phyloP scores from a whole-genome alignment of 2,797 vertebrate genomes.

The Peromyscus eremicus region DNA sequence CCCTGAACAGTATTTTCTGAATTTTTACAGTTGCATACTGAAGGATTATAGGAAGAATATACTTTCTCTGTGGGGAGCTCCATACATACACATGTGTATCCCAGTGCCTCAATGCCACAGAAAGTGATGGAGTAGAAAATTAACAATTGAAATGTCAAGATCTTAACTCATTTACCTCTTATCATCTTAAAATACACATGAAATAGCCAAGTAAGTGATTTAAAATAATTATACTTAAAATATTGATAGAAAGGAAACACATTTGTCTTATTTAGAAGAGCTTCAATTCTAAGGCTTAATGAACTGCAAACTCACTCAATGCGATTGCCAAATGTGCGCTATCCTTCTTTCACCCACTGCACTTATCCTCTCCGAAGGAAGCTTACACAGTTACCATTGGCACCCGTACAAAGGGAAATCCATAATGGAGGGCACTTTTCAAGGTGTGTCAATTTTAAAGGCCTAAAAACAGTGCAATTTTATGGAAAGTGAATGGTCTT shows the following conservation, averaged over 20 bases:
- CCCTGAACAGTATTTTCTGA: not conserved
- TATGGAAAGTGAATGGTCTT: constrained; percentile 79
- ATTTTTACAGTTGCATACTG: not conserved
- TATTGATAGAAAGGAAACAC: constrained; percentile 66
- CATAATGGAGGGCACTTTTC: constrained; percentile 73
- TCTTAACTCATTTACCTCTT: constrained; percentile 56
- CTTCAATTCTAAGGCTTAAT: constrained; percentile 78
- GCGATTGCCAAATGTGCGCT: constrained; percentile 68
- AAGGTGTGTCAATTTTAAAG: constrained; percentile 77
- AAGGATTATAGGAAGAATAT: not conserved
- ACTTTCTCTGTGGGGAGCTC: not conserved
- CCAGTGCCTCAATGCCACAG: not conserved
- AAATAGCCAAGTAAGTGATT: constrained; percentile 72
- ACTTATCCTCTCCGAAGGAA: constrained; percentile 63
- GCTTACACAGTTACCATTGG: constrained; percentile 67
- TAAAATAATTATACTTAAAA: constrained; percentile 72
- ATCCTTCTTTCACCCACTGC: constrained; percentile 48
- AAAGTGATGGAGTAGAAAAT: not conserved
- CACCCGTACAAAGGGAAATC: constrained; percentile 75
- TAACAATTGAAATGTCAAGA: constrained; percentile 46
- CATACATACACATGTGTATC: accelerated
- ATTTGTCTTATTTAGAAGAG: constrained; percentile 79
- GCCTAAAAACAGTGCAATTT: constrained; percentile 77
- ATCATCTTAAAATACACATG: constrained; percentile 56
- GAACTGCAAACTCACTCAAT: constrained; percentile 77